phyloP scores from a whole-genome alignment of 2,888 invertebrate species.

The Phanerotoma sp. region DNA sequence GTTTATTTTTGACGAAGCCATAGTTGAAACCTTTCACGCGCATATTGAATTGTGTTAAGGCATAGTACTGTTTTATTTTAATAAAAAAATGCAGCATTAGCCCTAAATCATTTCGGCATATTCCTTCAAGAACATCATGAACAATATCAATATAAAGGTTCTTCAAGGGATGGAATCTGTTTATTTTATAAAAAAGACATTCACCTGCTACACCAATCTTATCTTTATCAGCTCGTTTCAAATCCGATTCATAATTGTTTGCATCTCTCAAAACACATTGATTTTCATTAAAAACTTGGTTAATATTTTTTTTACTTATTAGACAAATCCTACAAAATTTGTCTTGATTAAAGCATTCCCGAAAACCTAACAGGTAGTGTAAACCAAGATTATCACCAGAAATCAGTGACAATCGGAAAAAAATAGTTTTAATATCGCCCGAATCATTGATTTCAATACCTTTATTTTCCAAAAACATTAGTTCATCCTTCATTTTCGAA shows the following conservation, averaged over 20 bases:
- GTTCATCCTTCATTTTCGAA: no score
- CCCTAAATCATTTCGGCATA: constrained; percentile 22
- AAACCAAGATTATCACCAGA: constrained; percentile 1
- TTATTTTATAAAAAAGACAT: constrained; percentile 1
- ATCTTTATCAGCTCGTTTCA: constrained; percentile 15
- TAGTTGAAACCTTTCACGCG: constrained; percentile 23
- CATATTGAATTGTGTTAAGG: constrained; percentile 15
- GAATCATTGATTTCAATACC: no score
- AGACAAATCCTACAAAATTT: not conserved
- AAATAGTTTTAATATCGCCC: no score
- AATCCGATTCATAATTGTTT: constrained; percentile 3
- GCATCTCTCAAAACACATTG: not conserved
- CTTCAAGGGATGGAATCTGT: constrained; percentile 10
- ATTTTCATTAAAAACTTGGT: not conserved
- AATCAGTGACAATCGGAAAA: no score
- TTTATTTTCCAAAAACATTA: no score
- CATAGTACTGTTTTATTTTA: constrained; percentile 17
- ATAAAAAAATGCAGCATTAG: constrained; percentile 24
- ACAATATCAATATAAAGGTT: constrained; percentile 15
- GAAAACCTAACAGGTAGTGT: not conserved
- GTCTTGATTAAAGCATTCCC: not conserved
- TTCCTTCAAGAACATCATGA: constrained; percentile 19
- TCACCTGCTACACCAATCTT: constrained; percentile 25
- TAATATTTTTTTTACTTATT: not conserved
- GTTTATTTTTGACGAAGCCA: constrained; percentile 14